Evolutionary conservation across 2,888 invertebrate genomes (phyloP), one percentile per base, ranked within the genome.

Genomic region (Lamellibrachia columna): DNA sequence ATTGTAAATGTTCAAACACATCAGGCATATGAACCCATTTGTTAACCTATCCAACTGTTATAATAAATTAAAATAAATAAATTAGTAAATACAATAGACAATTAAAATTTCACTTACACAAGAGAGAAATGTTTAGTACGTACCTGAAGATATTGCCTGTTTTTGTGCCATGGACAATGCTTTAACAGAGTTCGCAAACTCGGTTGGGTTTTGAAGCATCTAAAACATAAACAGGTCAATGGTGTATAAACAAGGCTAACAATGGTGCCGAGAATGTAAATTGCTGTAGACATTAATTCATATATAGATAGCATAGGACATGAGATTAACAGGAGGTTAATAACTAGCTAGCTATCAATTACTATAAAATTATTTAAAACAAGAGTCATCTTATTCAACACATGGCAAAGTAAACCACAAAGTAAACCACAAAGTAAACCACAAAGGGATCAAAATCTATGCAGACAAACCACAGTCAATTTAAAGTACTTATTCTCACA

Each of bases 151-250:
- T 52, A 96, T 95, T 40, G 96, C 96, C 90, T 97, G 96, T 93
- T 95, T 95, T 94, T 99, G 97, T 98, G 94, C 99, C 98, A 95
- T 98, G 98, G 95, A 98, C 98, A 97, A 98, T 0, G 99, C 99
- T 97, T 99, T 98, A 6, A 99, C 98, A 52, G 99, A 99, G 58
- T 98, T 99, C 93, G 98, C 98, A 96, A 99, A 99, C 92, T 99
- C 98, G 94, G 98, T 98, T 0, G 99, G 99, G 96, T 99, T 99
- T 97, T 99, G 99, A 93, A 99, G 97, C 98, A 99, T 99, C 98
- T 98, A 95, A n/a, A 94, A 95, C 90, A n/a, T 53, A 75, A 75
- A 75, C 4, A n/a, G 22, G 22, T 22, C n/a, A 75, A 75, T 75
- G 75, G 22, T 15, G 15, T 75, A 75, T 75, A 75, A 75, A 75